Base-by-base conservation (phyloP, 2,113 vertebrate genomes). In the Xiphorhynchus elegans region DNA sequence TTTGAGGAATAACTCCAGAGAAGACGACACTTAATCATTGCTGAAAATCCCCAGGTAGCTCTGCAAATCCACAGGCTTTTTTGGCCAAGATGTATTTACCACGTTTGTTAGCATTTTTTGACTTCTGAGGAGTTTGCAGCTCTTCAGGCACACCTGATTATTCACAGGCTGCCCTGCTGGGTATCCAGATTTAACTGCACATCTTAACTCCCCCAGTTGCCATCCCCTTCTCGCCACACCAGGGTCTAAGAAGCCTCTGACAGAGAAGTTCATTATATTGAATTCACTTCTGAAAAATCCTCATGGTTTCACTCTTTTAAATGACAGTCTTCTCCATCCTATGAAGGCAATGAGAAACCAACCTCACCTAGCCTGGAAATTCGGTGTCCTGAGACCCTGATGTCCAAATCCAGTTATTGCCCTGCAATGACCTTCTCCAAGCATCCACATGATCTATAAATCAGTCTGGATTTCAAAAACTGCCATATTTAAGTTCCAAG, bases 11-110 rank as follows among this genome's bases (percentile, higher is more conserved):
- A 68, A 84, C 56, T 83, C 75, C 83, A 64, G 46, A 81, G 84
- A 89, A 40, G 73, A 90, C 72, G 69, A 74, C 55, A 76, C 35
- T 90, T 81, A 81, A 92, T 59, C 44, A 52, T 17, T 69, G 46
- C 70, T 89, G 76, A 78, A 93, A 87, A 94, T 91, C 79, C 78
- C 80, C 56, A 87, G 42, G 55, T 44, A 92, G 76, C 79, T 77
- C 84, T 7, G 9, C 50, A 95, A 94, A 94, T 90, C 92, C 89
- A 93, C 46, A 82, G 68, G 77, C 75, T 89, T 96, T 84, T 94
- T 62, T 87, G 91, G 89, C 92, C 90, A 92, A 58, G 55, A 67
- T 60, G 59, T 70, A 79, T 95, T 94, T 84, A 64, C 42, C 31
- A 17, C 10, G 15, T 67, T 83, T 84, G 31, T 78, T 82, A 76